Base-by-base conservation (phyloP, 2,113 vertebrate genomes). In the Calyptommatus sinebrachiatus region DNA sequence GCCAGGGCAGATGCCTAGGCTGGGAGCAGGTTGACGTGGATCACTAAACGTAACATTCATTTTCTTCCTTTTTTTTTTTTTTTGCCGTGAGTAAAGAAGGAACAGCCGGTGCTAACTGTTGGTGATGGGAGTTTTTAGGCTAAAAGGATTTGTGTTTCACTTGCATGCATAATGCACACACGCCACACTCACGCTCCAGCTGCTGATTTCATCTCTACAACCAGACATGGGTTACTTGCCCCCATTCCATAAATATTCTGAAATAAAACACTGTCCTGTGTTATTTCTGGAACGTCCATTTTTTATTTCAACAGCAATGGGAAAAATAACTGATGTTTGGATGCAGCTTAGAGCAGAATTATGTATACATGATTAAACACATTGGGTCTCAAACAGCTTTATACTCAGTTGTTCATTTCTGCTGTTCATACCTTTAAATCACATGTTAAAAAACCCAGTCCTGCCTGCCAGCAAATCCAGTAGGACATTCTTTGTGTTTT, bases 21-120 rank as follows among this genome's bases (percentile, higher is more conserved):
- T 29, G 62, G 53, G 70, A 81, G 41, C 73, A 20, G 80, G 66
- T 73, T 31, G 76, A 61, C 57, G 67, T 68, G 63, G 62, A 78
- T 73, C 81, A 4, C 28, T 24, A 50, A 67, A 57, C 46, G 28
- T 67, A 78, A 26, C 67, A 57, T 57, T 57, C 14, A 9, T 14
- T 14, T 41, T 18, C 14, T 18, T 57, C 18, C 5, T 18, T 57
- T 57, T 18, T 57, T 14, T 14, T 53, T 57, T 57, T 3, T 57
- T 57, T 57, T n/a, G 46, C 21, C n/a, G 16, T 46, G 63, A 61
- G 8, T 31, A n/a, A 20, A 31, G 66, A 35, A 71, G 41, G 53
- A 57, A 57, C 26, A 46, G 74, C 60, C 7, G 24, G 16, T 9
- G 74, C 68, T 60, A 66, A 77, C 29, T 65, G 74, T 66, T 71